phyloP scores from a whole-genome alignment of 2,888 invertebrate species.

The Drosophila anomelani region DNA sequence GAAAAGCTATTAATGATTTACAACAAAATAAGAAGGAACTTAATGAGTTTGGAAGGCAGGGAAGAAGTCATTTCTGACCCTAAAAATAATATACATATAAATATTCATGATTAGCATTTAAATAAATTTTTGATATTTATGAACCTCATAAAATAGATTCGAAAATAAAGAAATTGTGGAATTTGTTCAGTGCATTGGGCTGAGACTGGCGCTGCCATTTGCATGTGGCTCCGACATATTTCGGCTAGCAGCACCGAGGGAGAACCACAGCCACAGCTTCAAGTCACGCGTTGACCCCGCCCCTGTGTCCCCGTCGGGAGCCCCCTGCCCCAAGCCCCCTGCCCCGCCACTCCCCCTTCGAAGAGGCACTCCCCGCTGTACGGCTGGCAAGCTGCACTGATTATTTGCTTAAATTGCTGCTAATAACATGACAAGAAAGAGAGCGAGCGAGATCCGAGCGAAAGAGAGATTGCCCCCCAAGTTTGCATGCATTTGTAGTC shows the following conservation, averaged over 20 bases:
- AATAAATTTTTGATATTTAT: no score
- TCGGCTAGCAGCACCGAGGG: constrained; percentile 44
- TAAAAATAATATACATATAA: not conserved
- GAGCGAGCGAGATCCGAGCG: constrained; percentile 33
- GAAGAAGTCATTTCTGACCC: not conserved
- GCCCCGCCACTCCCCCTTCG: constrained; percentile 5
- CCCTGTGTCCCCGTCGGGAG: constrained; percentile 19
- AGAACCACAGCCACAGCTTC: constrained; percentile 21
- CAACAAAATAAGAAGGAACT: not conserved
- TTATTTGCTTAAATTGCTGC: constrained; percentile 84
- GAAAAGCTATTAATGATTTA: not conserved
- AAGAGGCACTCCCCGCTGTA: constrained; percentile 17
- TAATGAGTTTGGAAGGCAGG: not conserved
- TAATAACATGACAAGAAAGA: constrained; percentile 83
- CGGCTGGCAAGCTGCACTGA: constrained; percentile 73
- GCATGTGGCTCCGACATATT: constrained; percentile 59
- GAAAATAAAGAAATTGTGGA: no score
- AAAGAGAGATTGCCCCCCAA: constrained; percentile 60
- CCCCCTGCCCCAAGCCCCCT: constrained; percentile 9
- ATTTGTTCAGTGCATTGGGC: constrained; percentile 4
- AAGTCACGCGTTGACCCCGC: constrained; percentile 68
- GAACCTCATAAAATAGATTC: no score
- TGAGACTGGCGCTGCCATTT: constrained; percentile 39
- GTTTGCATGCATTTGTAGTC: constrained; percentile 54
- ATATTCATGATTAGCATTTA: not conserved